These are phyloP conservation scores for Hirtodrosophila cameraria DNA, from an alignment of 2,888 invertebrate genomes.

Conservation along the genomic window DNA sequence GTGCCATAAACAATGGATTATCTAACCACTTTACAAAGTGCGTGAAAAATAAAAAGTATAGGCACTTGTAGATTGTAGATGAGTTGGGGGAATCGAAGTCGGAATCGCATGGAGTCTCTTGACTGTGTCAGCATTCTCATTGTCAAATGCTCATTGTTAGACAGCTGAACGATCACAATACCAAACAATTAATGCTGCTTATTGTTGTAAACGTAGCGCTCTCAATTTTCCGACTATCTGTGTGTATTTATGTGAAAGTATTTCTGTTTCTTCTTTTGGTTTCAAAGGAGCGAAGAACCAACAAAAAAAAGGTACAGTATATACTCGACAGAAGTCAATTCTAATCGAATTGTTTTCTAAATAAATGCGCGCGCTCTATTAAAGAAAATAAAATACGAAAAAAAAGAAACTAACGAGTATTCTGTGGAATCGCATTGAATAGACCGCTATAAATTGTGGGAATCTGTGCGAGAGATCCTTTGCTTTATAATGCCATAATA, in stretches of 20 bases:
- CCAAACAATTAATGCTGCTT: conserved; percentile 76
- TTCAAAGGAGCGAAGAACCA: neutral
- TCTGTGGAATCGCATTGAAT: conserved; percentile 61
- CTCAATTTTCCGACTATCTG: conserved; percentile 38
- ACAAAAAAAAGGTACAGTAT: neutral
- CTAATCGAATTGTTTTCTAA: conserved; percentile 81
- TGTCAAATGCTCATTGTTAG: conserved; percentile 56
- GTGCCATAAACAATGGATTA: conserved; percentile 76
- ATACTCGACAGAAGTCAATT: conserved; percentile 82
- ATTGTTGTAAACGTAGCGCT: conserved; percentile 60
- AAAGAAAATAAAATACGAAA: neutral
- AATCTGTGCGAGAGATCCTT: conserved; percentile 38
- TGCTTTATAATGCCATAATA: conserved; percentile 63
- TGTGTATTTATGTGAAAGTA: conserved; percentile 66
- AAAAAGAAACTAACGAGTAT: conserved; percentile 29
- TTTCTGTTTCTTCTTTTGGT: conserved; percentile 44
- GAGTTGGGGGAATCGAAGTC: too few species aligned
- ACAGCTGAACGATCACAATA: conserved; percentile 62
- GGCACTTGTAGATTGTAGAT: conserved; percentile 74
- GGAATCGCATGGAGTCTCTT: conserved; percentile 56
- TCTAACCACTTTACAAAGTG: conserved; percentile 79
- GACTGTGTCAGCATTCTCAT: conserved; percentile 54
- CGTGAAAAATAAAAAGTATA: conserved; percentile 66
- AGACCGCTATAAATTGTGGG: conserved; percentile 66
- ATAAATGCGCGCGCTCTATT: conserved; percentile 46